Evolutionary conservation across 2,888 invertebrate species (phyloP).

Genomic region (Limnephilus lunatus): DNA sequence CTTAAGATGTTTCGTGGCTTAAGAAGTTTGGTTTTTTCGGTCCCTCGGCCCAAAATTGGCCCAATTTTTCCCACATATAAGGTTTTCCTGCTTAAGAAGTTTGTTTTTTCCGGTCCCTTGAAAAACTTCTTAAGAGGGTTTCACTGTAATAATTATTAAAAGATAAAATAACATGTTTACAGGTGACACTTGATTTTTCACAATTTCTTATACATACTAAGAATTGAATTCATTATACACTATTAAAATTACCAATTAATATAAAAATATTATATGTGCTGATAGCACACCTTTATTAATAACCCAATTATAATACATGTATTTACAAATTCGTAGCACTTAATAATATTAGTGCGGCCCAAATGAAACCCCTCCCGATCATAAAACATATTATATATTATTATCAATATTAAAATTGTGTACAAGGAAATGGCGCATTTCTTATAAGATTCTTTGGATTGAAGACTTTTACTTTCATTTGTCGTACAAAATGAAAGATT

Average conservation of each 20-base stretch:
- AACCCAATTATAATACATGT: background rate
- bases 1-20: too few relatives aligned
- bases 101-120: too few relatives aligned
- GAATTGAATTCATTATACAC: background rate
- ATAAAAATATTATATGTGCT: background rate
- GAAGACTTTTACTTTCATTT: slow-evolving; percentile 5
- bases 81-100: too few relatives aligned
- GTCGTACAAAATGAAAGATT: background rate
- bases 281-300: background rate
- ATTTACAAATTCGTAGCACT: background rate
- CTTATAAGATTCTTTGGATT: slow-evolving; percentile 30
- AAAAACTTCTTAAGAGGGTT: too few relatives aligned
- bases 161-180: background rate
- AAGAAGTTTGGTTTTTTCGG: too few relatives aligned
- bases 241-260: background rate
- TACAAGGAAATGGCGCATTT: background rate
- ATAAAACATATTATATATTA: background rate
- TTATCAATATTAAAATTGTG: background rate
- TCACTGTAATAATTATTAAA: background rate
- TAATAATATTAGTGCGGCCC: background rate
- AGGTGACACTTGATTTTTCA: background rate
- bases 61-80: too few relatives aligned
- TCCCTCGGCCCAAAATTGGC: too few relatives aligned
- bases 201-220: background rate
- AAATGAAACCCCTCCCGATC: background rate